phyloP scores from a whole-genome alignment of 2,113 vertebrate species.

The Megaceryle maxima region DNA sequence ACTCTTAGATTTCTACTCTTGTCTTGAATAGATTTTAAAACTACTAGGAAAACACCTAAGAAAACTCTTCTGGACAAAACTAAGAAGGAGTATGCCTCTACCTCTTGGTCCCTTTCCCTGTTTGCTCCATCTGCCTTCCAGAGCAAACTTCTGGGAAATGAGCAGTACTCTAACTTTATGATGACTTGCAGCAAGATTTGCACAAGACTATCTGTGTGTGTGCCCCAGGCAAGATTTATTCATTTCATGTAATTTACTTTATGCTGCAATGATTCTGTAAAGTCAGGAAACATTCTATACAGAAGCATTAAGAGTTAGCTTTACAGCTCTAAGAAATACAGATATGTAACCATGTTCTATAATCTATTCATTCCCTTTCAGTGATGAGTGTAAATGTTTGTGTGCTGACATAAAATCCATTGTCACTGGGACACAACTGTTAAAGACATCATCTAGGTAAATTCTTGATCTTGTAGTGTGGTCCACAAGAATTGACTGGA shows the following conservation, averaged over 20 bases:
- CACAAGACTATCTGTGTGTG: rapidly evolving
- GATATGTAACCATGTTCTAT: background rate
- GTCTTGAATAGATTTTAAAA: background rate
- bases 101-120: background rate
- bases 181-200: background rate
- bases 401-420: background rate
- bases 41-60: background rate
- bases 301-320: background rate
- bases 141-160: background rate
- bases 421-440: background rate
- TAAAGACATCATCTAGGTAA: background rate
- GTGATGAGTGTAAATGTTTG: background rate
- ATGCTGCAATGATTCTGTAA: background rate
- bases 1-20: background rate
- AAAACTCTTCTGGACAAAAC: background rate
- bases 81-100: background rate
- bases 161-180: background rate
- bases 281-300: background rate
- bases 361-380: background rate
- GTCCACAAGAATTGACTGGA: background rate
- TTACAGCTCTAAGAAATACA: background rate
- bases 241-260: background rate
- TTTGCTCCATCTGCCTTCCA: background rate
- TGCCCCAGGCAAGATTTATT: background rate
- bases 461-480: background rate